Base-by-base conservation (phyloP, 1,140 invertebrate genomes). In the Meloidogyne hapla region DNA sequence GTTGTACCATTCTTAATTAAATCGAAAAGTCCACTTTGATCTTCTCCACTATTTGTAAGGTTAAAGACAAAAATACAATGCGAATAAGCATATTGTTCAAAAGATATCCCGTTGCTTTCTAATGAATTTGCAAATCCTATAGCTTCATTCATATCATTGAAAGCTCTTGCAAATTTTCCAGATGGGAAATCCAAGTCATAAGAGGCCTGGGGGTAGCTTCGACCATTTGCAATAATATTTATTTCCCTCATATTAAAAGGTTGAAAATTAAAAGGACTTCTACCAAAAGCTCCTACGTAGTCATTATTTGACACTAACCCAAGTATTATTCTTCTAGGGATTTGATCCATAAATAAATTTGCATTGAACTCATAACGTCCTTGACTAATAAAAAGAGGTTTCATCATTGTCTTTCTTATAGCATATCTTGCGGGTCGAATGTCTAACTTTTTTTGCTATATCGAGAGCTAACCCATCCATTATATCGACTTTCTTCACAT, bases 1-100 rank as follows among this genome's bases (percentile, higher is more conserved):
- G 74, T 75, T 21, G 74, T 75, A 2, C 74, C 74, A 13, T 28
- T 75, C 18, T 45, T 75, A 9, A 75, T 75, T 63, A 75, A 61
- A 15, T 75, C 74, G 21, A 75, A 75, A 28, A 56, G 13, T 9
- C 13, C 26, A 8, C 33, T 33, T 33, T 33, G 33, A 33, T 33
- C 33, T 33, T 33, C 33, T 33, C 33, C 33, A 33, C 33, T 33
- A 33, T 33, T 33, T 33, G 33, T 33, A 33, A 33, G 33, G 33
- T 33, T 33, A 33, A 33, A 33, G 4, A 33, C 33, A 33, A 33
- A 33, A 33, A 33, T 33, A 33, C 33, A 33, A 33, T 33, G 33
- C 33, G 23, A n/a, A 33, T 33, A 33, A 33, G 33, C 64, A 66
- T 28, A 66, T 66, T 66, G 64, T 66, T 13, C 64, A 66, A 18